These are phyloP conservation scores for Eupeodes luniger DNA, from an alignment of 2,888 invertebrate species.

Conservation along the genomic window DNA sequence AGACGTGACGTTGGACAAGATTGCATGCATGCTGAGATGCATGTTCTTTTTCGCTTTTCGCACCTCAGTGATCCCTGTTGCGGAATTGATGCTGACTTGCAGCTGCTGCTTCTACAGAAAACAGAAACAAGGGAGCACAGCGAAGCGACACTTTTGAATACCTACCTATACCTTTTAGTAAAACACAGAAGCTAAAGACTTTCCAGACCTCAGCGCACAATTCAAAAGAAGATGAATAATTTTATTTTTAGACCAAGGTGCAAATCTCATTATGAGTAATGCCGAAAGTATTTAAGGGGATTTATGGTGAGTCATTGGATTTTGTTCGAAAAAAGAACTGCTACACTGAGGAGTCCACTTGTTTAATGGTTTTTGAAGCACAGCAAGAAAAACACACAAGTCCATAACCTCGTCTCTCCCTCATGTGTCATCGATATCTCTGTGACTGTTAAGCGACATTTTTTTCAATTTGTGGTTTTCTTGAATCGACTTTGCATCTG, in stretches of 20 bases:
- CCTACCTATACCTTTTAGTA: constrained; percentile 46
- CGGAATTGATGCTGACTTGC: constrained; percentile 50
- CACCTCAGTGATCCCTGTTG: constrained; percentile 68
- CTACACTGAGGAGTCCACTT: constrained; percentile 25
- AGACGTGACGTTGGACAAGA: constrained; percentile 57
- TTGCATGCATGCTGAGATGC: constrained; percentile 41
- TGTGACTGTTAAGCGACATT: constrained; percentile 62
- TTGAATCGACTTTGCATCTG: constrained; percentile 64
- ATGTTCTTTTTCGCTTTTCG: constrained; percentile 70
- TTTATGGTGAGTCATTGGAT: constrained; percentile 26
- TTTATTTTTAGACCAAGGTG: constrained; percentile 71
- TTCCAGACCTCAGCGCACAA: constrained; percentile 22
- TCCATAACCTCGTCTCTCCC: not conserved
- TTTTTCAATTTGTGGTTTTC: constrained; percentile 73
- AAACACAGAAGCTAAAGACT: constrained; percentile 27
- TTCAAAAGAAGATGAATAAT: constrained; percentile 6
- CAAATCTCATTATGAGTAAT: constrained; percentile 36
- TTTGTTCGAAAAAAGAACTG: not conserved
- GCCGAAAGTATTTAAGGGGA: not conserved
- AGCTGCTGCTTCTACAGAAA: constrained; percentile 47
- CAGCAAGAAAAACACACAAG: constrained; percentile 32
- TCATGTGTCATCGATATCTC: not conserved
- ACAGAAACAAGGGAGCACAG: not conserved
- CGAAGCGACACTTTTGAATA: constrained; percentile 45
- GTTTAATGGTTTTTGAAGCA: not conserved